Evolutionary conservation across 2,797 vertebrate genomes (phyloP), one percentile per base, ranked within the genome.

Genomic region (Propithecus perrieri): DNA sequence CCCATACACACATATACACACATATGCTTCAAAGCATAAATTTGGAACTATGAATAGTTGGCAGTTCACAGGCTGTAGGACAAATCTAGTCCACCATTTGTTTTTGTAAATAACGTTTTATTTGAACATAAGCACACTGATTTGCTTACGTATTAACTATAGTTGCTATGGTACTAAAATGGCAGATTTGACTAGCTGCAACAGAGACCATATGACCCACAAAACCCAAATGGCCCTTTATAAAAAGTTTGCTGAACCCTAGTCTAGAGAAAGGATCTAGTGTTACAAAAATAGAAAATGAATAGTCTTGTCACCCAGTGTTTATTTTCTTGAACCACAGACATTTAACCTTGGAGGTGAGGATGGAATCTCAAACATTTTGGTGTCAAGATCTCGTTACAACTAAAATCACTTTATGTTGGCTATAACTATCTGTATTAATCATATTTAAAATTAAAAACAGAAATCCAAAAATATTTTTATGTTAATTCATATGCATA

Each of bases 61-160:
- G 48, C 46, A 84, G 87, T 2, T 93, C 84, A 26, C 0, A 93
- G 2, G 5, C 55, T 78, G 14, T 41, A 15, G 26, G 12, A 33
- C 72, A 87, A 84, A 74, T 87, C 7, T 90, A 43, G 9, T 3
- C 13, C 26, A 67, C 38, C 2, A 15, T 46, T 22, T 76, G 41
- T 43, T 74, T 97, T 75, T 71, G 20, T 84, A 87, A 90, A 67
- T 59, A 67, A 80, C 83, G 8, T 87, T 89, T 72, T 87, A 55
- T 79, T 67, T 84, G 18, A 81, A 72, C 33, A 65, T 7, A 72
- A 26, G 1, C 18, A 78, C 12, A 72, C 1, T 86, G 2, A 87
- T 83, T 88, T 94, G 41, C 63, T 72, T 79, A 69, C 15, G 7
- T 48, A 57, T 48, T 46, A 53, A 75, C 43, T 85, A 11, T 26